Percentiles rank a stretch among this genome's conserved stretches.
These are phyloP conservation scores for Drosophila emarginata DNA, from an alignment of 2,888 invertebrate species.

Conservation along the genomic window DNA sequence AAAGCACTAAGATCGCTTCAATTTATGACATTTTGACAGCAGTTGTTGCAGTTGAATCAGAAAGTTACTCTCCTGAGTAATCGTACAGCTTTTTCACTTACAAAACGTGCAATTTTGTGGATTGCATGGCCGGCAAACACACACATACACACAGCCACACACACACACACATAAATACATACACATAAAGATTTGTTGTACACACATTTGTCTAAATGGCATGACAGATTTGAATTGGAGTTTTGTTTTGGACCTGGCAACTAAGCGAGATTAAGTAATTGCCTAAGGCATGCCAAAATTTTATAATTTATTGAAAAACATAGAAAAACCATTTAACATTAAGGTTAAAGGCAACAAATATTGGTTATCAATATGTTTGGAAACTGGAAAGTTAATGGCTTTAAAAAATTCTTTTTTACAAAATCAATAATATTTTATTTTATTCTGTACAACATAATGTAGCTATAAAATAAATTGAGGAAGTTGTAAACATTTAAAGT, in stretches of 20 bases:
- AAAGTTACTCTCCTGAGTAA: slow-evolving; percentile 74
- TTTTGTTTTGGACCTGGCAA: slow-evolving; percentile 1
- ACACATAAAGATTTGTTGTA: not conserved
- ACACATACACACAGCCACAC: not conserved
- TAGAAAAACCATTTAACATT: not conserved
- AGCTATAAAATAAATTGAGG: no score
- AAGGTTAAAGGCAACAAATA: not conserved
- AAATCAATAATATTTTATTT: no score
- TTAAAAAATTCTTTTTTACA: no score
- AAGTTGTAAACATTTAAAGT: no score
- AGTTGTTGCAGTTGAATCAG: slow-evolving; percentile 77
- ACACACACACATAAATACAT: slow-evolving; percentile 15
- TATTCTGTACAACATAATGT: no score
- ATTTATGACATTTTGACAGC: slow-evolving; percentile 78
- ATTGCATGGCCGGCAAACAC: slow-evolving; percentile 50
- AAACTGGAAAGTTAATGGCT: not conserved
- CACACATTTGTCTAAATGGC: slow-evolving; percentile 18
- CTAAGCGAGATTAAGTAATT: slow-evolving; percentile 30
- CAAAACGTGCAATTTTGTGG: slow-evolving; percentile 70
- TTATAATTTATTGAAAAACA: not conserved
- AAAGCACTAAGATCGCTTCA: slow-evolving; percentile 55
- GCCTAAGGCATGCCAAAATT: not conserved
- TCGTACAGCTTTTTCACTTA: slow-evolving; percentile 76
- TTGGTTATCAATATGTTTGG: not conserved
- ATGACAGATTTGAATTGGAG: slow-evolving; percentile 13